A percentile compares a stretch with the other conserved stretches of the same genome.
phyloP scores from a whole-genome alignment of 2,113 vertebrate genomes.

The Oncorhynchus gorbuscha region DNA sequence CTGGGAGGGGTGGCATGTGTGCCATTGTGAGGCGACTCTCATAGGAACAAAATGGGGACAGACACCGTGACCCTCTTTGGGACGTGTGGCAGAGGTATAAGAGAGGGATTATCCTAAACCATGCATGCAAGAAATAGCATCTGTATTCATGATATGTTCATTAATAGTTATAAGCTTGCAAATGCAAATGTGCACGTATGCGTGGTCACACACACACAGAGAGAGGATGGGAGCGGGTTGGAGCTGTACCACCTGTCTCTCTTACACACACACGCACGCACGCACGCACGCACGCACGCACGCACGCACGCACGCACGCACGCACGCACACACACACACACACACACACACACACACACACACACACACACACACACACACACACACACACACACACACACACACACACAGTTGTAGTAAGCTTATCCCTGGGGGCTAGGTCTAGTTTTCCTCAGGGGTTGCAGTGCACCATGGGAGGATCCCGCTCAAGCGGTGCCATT shows the following conservation, averaged over 20 bases:
- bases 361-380: too few relatives aligned
- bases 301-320: too few relatives aligned
- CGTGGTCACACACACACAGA: background rate
- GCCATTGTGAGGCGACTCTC: background rate
- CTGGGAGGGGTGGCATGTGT: background rate
- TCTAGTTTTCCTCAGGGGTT: background rate
- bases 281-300: background rate
- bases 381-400: too few relatives aligned
- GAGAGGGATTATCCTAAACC: background rate
- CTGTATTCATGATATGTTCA: slow-evolving; percentile 20
- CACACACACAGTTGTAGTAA: too few relatives aligned
- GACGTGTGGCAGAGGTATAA: slow-evolving; percentile 2
- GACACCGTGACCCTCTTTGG: slow-evolving; percentile 1
- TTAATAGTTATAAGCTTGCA: slow-evolving; percentile 41
- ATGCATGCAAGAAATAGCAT: slow-evolving; percentile 40
- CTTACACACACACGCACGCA: background rate
- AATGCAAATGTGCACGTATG: slow-evolving; percentile 1
- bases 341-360: too few relatives aligned
- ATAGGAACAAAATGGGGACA: background rate
- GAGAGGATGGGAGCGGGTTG: background rate
- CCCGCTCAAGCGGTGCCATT: background rate
- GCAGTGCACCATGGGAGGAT: background rate
- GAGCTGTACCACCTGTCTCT: background rate
- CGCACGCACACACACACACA: too few relatives aligned
- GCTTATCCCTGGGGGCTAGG: background rate